phyloP scores from a whole-genome alignment of 2,113 vertebrate genomes.

The Mustelus asterias region DNA sequence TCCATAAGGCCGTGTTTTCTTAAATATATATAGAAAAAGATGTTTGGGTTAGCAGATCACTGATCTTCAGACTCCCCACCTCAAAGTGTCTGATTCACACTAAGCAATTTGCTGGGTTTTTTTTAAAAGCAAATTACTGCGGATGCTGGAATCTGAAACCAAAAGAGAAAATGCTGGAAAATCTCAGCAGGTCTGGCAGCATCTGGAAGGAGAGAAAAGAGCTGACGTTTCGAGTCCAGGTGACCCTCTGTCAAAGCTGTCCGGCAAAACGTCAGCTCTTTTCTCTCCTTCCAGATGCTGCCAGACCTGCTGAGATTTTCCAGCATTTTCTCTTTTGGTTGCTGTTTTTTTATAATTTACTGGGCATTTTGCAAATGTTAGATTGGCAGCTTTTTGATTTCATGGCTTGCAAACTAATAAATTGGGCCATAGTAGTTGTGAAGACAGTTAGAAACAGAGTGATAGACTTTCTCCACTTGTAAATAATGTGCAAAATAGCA shows the following conservation, averaged over 20 bases:
- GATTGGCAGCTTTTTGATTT: constrained; percentile 5
- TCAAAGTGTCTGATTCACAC: neutral
- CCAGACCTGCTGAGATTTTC: no score
- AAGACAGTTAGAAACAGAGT: neutral
- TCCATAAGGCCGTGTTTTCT: neutral
- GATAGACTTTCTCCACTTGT: neutral
- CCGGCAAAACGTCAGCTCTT: no score
- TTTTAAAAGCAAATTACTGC: no score
- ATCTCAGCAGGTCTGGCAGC: no score
- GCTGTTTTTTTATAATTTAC: neutral
- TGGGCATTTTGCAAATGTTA: neutral
- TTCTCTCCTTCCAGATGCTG: no score
- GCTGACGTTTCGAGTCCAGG: no score
- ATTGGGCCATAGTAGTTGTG: neutral
- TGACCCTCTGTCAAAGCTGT: no score
- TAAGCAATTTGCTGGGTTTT: neutral
- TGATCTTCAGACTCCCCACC: neutral
- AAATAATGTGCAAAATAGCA: neutral
- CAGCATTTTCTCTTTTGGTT: no score
- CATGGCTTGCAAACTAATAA: neutral
- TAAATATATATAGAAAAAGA: neutral
- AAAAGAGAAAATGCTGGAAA: no score
- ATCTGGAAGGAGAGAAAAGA: no score
- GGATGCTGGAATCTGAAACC: no score
- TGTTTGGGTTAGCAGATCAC: neutral